Evolutionary conservation across 2,113 vertebrate species (phyloP).

Genomic region (Gambusia holbrooki): DNA sequence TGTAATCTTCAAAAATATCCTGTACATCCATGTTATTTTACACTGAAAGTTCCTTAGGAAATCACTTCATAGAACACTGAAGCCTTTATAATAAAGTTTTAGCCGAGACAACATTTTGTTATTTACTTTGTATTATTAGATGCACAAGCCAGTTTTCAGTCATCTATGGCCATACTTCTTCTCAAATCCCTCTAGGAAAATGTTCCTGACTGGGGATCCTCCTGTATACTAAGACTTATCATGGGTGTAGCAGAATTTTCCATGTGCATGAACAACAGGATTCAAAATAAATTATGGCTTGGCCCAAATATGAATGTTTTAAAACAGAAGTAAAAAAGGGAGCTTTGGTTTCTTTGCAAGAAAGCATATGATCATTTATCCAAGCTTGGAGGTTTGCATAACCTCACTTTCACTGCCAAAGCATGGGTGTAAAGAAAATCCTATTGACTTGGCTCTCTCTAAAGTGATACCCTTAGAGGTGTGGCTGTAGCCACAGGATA

Average conservation of each 20-base stretch:
- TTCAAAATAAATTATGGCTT: conserved; percentile 32
- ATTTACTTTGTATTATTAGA: conserved; percentile 30
- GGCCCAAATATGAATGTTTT: conserved; percentile 52
- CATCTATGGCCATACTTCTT: conserved; percentile 58
- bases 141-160: conserved; percentile 17
- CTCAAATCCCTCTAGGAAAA: conserved; percentile 68
- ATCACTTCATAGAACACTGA: conserved; percentile 33
- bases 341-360: conserved; percentile 32
- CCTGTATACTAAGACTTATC: conserved; percentile 34
- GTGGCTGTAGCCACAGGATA: conserved; percentile 76
- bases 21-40: conserved; percentile 53
- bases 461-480: conserved; percentile 76
- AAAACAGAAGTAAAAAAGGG: conserved; percentile 44
- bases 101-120: background rate
- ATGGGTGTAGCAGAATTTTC: conserved; percentile 25
- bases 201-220: conserved; percentile 53
- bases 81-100: conserved; percentile 45
- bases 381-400: conserved; percentile 54
- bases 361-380: conserved; percentile 45
- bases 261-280: conserved; percentile 9
- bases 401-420: conserved; percentile 59
- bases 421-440: conserved; percentile 59
- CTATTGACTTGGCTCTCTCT: conserved; percentile 70
- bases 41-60: conserved; percentile 30
- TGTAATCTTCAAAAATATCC: conserved; percentile 61